Evolutionary conservation across 2,113 vertebrate genomes (phyloP), one percentile per base, ranked within the genome.

Genomic region (Ptilonorhynchus violaceus): DNA sequence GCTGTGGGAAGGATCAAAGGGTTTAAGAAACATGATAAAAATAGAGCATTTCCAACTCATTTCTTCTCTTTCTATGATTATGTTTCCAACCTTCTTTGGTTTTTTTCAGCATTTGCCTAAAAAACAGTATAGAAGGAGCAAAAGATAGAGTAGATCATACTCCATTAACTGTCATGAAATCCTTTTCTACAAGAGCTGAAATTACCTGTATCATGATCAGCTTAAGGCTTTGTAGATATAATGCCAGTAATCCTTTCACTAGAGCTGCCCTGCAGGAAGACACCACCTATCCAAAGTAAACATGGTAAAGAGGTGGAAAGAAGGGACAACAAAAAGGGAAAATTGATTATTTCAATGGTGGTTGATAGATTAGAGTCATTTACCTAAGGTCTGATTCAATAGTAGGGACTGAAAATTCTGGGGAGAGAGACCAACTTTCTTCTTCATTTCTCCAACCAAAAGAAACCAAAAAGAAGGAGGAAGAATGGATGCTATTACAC

Each of bases 1-100:
- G 49, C 63, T 90, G 81, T 94, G 96, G 88, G 94, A 97, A 94
- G 91, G 88, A 96, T 93, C 96, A 94, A 92, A 95, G 79, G 18
- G 75, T 94, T 73, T 95, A 86, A 94, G 55, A 39, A 90, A 93
- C 67, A 94, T 17, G 79, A 92, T 91, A 93, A 73, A 97, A 96
- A 96, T 92, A 96, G 94, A 90, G n/a, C 60, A 72, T 84, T 81
- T 97, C 60, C 66, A 70, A 70, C 55, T 81, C 17, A 68, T n/a
- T 92, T 92, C 59, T 92, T 46, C 39, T 83, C 24, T 94, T 37
- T 41, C 42, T 56, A 27, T 68, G 50, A 63, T 72, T 86, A 63
- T 18, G 33, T 63, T n/a, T 60, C 23, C 16, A 92, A 58, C 11
- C 9, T 58, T 39, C 5, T 49, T n/a, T 82, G 37, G 37, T 39